Base-by-base conservation (phyloP, 2,113 vertebrate species). In the Lates calcarifer region DNA sequence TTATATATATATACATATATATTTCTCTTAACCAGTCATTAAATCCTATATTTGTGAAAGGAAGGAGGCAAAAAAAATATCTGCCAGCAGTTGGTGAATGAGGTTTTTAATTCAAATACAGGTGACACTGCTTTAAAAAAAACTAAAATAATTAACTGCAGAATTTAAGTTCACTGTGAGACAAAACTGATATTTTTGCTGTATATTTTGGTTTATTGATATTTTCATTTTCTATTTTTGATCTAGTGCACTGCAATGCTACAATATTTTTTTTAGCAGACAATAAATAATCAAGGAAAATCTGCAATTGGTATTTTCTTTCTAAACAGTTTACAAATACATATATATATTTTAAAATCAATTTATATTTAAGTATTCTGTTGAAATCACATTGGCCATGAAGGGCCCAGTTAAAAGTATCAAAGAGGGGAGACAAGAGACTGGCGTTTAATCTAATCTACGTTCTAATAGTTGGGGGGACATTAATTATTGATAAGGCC, bases 401-500 rank as follows among this genome's bases (percentile, higher is more conserved):
- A 85, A 84, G 77, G 63, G 74, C 82, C 87, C 86, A 57, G 91
- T 90, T 91, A 87, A 93, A 91, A 88, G 90, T 90, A 91, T 92
- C 92, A 93, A 92, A 92, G 90, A 86, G 77, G 79, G 51, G 77
- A 91, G 90, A 91, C 86, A 90, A 89, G 81, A 89, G 91, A 93
- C 86, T 86, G 87, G 81, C 82, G 82, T 94, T 95, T 94, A 94
- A 94, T 94, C 94, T 93, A 91, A 94, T 94, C 90, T 88, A 91
- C 80, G 70, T 91, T 93, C 91, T 95, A 95, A 94, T 95, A 95
- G 91, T 93, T 92, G 87, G 90, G 80, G 88, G 81, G 90, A 91
- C 94, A 95, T 95, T 95, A 94, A 95, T 95, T 95, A 95, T 95
- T 95, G 95, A 95, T 95, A 95, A 95, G 94, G 84, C 90, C 31